Base-by-base conservation (phyloP, 2,888 invertebrate species). In the Odontothrips loti region DNA sequence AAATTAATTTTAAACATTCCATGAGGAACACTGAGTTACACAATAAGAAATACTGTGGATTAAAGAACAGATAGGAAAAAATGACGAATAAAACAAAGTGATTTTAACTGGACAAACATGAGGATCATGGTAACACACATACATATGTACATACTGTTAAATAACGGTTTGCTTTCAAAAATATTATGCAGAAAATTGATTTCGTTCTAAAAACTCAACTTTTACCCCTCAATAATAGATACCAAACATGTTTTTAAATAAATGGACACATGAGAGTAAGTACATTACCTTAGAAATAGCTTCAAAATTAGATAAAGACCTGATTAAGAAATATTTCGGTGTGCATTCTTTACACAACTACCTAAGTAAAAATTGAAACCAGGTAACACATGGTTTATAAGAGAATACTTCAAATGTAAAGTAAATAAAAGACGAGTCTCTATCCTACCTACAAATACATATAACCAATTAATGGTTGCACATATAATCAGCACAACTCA, bases 371-470 rank as follows among this genome's bases (percentile, higher is more conserved):
- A 75, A 27, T 75, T 75, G 17, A 75, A 75, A 75, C 68, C 68
- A 75, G 27, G 27, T 75, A 75, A 75, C 23, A 8, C 12, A 75
- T 75, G 68, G 68, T 75, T 75, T 75, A 27, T 27, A 27, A 75
- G 68, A 75, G 68, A 27, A 75, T 75, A n/a, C 68, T 75, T 75
- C 68, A 75, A n/a, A 75, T 27, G 68, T 75, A 27, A 75, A 75
- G 68, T 75, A 75, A 75, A 75, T 75, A 75, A 75, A 68, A 75
- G 68, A 11, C 11, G 15, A 58, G 17, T 75, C 12, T 27, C 68
- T 75, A 75, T 75, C 27, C 68, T 75, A 75, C 27, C 12, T 75
- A 75, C 68, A 27, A 27, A 75, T 12, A 27, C 12, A 75, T 12
- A 27, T 8, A 75, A 75, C 68, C 68, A 75, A 75, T 75, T 11